Base-by-base conservation (phyloP, 2,797 vertebrate genomes). In the Thripadectes ignobilis region DNA sequence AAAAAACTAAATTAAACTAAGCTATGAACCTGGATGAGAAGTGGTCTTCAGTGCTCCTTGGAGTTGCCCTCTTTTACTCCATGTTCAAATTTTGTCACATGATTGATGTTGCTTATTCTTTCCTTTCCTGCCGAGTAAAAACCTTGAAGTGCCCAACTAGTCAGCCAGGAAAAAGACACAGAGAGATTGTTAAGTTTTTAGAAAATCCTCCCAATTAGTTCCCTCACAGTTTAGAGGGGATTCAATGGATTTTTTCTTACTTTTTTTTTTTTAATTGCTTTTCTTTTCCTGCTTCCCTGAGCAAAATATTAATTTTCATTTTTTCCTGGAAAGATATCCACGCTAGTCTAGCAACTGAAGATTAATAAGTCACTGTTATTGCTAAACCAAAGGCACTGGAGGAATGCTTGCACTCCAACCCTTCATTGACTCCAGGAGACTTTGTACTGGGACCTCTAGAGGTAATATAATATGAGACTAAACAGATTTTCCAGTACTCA, bases 271-370 rank as follows among this genome's bases (percentile, higher is more conserved):
- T 45, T 45, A 39, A 46, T 20, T 29, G 10, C 9, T 68, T 72
- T 69, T 51, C 4, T 68, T 85, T 59, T 34, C 46, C 52, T 13
- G 66, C 63, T 85, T 89, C 67, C 73, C n/a, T 51, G 72, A 91
- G 43, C 13, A 54, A 89, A 88, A 67, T 4, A 46, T 63, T 41
- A 72, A 19, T 43, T 39, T 20, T 85, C 15, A 12, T 57, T 73
- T 81, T 95, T 92, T 91, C 77, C 67, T 81, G 91, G 94, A 96
- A 96, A 96, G 85, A 76, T 66, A 94, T 65, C 69, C 73, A 85
- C 86, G 38, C 61, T 58, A 54, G 81, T 49, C 63, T 86, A 94
- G 67, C 26, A 91, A 96, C 22, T 41, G 76, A 74, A 96, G 81
- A 75, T 62, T 71, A 92, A 93, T 77, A 91, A 96, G 57, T 69